A percentile compares a stretch with the other conserved stretches of the same genome.
Evolutionary conservation across 2,797 vertebrate genomes (phyloP).

Genomic region (Labroides dimidiatus): DNA sequence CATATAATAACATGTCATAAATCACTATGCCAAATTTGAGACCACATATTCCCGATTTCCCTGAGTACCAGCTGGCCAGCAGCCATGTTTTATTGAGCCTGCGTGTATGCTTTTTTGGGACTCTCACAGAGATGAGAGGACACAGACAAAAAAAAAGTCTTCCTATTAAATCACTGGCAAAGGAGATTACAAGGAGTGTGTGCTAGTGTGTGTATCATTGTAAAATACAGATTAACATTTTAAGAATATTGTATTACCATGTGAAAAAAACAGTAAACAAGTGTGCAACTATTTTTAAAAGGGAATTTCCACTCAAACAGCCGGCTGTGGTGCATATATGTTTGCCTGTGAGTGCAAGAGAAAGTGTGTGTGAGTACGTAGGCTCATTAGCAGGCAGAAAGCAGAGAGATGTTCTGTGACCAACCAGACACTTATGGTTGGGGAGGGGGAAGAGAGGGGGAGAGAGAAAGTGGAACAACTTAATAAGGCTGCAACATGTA

Average conservation of each 20-base stretch:
- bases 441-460: slow-evolving; percentile 14
- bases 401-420: slow-evolving; percentile 69
- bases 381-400: slow-evolving; percentile 75
- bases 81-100: slow-evolving; percentile 9
- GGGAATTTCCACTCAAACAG: slow-evolving; percentile 20
- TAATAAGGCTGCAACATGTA: slow-evolving; percentile 77
- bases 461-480: slow-evolving; percentile 51
- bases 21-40: slow-evolving; percentile 27
- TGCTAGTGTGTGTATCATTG: background rate
- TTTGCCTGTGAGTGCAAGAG: background rate
- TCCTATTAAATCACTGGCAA: slow-evolving; percentile 15
- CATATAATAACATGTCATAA: slow-evolving; percentile 23
- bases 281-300: slow-evolving; percentile 6
- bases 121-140: slow-evolving; percentile 8
- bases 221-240: slow-evolving; percentile 8
- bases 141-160: slow-evolving; percentile 10
- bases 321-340: slow-evolving; percentile 10
- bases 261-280: slow-evolving; percentile 1
- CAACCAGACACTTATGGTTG: slow-evolving; percentile 46
- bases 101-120: slow-evolving; percentile 6
- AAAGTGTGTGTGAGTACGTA: slow-evolving; percentile 34
- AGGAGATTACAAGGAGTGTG: slow-evolving; percentile 9
- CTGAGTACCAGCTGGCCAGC: slow-evolving; percentile 38
- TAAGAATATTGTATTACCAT: background rate
- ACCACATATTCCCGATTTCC: slow-evolving; percentile 9